Conservation (phyloP, 1,140 invertebrate species). For the Grapholita molesta region DNA sequence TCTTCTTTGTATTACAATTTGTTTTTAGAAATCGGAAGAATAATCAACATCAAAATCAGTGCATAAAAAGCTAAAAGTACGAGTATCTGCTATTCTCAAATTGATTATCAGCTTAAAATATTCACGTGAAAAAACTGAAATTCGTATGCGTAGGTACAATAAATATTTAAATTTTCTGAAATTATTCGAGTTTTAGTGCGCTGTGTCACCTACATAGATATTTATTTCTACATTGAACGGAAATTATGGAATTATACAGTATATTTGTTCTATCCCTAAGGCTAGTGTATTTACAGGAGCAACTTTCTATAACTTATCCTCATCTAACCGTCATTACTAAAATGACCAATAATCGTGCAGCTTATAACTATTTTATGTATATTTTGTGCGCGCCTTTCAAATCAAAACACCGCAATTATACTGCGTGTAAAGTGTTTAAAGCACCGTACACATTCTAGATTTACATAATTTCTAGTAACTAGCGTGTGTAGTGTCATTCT, state of each 20-base stretch:
- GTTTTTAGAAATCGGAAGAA: too few relatives aligned
- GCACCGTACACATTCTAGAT: slow-evolving; percentile 26
- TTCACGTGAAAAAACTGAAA: too few relatives aligned
- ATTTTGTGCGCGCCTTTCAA: slow-evolving; percentile 24
- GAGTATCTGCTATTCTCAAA: too few relatives aligned
- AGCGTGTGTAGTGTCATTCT: slow-evolving; percentile 23
- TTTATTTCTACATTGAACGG: neutral
- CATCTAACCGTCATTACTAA: slow-evolving; percentile 27
- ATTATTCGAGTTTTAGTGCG: too few relatives aligned
- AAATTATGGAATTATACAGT: neutral
- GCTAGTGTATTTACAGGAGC: slow-evolving; percentile 18
- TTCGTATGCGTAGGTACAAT: too few relatives aligned
- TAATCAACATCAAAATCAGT: too few relatives aligned
- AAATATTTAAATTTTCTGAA: too few relatives aligned
- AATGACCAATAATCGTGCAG: slow-evolving; percentile 30
- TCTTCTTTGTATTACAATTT: neutral
- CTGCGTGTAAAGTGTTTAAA: slow-evolving; percentile 26
- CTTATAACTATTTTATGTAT: slow-evolving; percentile 21
- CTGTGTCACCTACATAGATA: too few relatives aligned
- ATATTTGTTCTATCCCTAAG: neutral
- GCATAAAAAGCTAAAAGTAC: too few relatives aligned
- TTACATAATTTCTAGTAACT: slow-evolving; percentile 30
- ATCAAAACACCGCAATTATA: slow-evolving; percentile 20
- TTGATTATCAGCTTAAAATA: too few relatives aligned
- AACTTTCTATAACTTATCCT: slow-evolving; percentile 35